Percentiles rank a stretch among this genome's conserved stretches.
Conservation (phyloP, 2,797 vertebrate genomes). For the Danio jaintianensis region DNA sequence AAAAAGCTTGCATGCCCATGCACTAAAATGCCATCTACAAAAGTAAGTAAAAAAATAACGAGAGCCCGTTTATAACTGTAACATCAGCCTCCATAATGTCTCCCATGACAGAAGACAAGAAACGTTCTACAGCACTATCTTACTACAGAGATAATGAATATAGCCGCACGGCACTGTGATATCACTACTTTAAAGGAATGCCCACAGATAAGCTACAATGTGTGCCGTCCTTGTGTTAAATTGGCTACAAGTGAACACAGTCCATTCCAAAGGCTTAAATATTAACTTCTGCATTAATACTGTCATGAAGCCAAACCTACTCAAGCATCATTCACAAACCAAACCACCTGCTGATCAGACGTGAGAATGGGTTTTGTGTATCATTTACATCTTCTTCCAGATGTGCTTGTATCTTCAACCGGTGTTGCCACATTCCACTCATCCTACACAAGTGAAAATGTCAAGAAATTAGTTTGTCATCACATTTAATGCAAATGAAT, state of each 20-base stretch:
- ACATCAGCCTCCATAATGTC: not conserved
- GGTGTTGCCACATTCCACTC: slow-evolving; percentile 62
- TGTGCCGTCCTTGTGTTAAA: not conserved
- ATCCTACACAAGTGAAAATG: slow-evolving; percentile 3
- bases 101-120: not conserved
- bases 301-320: slow-evolving; percentile 24
- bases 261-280: slow-evolving; percentile 56
- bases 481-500: not conserved
- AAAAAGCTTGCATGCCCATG: not conserved
- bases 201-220: slow-evolving; percentile 23
- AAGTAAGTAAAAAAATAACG: not conserved
- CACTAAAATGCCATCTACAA: not conserved
- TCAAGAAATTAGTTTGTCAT: not conserved
- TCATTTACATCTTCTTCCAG: not conserved
- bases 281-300: slow-evolving; percentile 54
- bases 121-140: not conserved
- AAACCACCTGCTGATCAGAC: not conserved
- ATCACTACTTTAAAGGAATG: slow-evolving; percentile 13
- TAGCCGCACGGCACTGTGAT: not conserved
- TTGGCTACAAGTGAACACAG: slow-evolving; percentile 32
- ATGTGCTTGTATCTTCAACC: slow-evolving; percentile 57
- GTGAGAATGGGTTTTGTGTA: not conserved
- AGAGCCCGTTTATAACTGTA: not conserved
- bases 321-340: not conserved
- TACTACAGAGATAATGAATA: not conserved